A percentile compares a stretch with the other conserved stretches of the same genome.
Evolutionary conservation across 2,888 invertebrate species (phyloP).

Genomic region (Andrena bicolor): DNA sequence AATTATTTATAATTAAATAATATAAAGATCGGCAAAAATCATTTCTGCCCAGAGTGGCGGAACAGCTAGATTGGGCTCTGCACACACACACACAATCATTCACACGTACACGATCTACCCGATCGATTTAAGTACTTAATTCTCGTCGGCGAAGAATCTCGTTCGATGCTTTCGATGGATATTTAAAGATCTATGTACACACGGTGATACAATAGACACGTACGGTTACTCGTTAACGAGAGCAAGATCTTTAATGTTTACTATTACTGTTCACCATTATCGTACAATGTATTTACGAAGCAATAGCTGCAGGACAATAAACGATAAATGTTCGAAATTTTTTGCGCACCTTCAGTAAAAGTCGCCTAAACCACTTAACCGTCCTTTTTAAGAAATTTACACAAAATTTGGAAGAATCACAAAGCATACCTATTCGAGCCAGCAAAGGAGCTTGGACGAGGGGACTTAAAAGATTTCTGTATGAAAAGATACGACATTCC

Average conservation of each 20-base stretch:
- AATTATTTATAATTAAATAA: no score
- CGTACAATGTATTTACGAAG: conserved; percentile 64
- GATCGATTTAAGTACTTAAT: conserved; percentile 43
- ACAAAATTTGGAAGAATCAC: not conserved
- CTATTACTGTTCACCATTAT: conserved; percentile 48
- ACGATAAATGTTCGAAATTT: conserved; percentile 50
- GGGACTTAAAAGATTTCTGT: no score
- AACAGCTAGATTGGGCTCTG: no score
- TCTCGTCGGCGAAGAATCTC: conserved; percentile 37
- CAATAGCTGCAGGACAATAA: conserved; percentile 75
- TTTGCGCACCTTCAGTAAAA: not conserved
- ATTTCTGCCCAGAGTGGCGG: no score
- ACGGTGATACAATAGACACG: conserved; percentile 10
- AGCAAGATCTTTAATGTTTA: conserved; percentile 12
- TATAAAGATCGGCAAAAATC: no score
- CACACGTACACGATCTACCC: no score
- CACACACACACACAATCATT: no score
- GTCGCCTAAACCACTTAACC: no score
- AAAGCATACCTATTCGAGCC: not conserved
- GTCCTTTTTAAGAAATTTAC: not conserved
- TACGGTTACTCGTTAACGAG: conserved; percentile 23
- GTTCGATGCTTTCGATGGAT: conserved; percentile 18
- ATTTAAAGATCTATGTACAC: conserved; percentile 27
- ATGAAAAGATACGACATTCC: no score
- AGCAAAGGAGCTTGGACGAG: no score